Evolutionary conservation across 2,888 invertebrate species (phyloP), one percentile per base, ranked within the genome.

Genomic region (Netelia fuscicornis): DNA sequence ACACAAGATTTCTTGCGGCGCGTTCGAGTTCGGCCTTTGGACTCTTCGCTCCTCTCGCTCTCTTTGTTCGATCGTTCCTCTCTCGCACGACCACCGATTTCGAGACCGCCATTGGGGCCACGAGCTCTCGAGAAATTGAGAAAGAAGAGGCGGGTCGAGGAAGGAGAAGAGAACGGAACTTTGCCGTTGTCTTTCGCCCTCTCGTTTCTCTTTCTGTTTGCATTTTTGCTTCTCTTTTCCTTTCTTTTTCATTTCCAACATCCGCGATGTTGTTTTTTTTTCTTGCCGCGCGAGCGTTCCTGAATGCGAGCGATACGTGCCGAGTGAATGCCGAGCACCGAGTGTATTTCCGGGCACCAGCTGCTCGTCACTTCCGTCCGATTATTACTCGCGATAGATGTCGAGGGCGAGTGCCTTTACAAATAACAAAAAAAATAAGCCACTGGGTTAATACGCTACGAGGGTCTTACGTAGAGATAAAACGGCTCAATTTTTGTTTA

Each of bases 351-450:
- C 90, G 91, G 90, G 85, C 89, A 86, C 88, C 90, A 89, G 91
- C 90, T 90, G 90, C 88, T 88, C 86, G 83, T 88, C 85, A 90
- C 90, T 91, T 92, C 91, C 91, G 91, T 87, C 88, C 88, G 89
- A 90, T 92, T 91, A 90, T 88, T 89, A 79, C 25, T 30, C 75
- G 74, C 84, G 86, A 87, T 87, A 81, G 71, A 81, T 70, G 64
- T 23, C 25, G 20, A 37, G 52, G 64, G 17, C 70, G 52, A 75
- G 44, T 42, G 48, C 37, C 44, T 79, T 54, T 17, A 58, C 58
- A 11, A 48, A 48, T 48, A 48, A n/a, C n/a, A n/a, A 48, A 10
- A 48, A 30, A 30, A 30, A 20, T 1, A 20, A 37, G 37, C 13
- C 48, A 11, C 1, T 3, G 48, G 48, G 48, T 48, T 48, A 48